Conservation (phyloP, 2,888 invertebrate genomes). For the Strigamia maritima region DNA sequence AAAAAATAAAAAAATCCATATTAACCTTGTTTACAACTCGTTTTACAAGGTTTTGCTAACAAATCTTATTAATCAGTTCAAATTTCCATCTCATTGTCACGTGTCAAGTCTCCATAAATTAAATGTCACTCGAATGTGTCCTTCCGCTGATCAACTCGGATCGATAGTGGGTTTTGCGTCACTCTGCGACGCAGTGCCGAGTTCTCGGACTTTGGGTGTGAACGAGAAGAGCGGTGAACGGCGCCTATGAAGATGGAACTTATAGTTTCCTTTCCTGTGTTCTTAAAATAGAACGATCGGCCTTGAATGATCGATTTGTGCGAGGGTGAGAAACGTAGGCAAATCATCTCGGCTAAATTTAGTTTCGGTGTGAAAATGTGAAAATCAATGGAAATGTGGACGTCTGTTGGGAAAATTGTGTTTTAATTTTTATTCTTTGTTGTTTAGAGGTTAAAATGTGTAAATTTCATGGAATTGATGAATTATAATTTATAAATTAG, state of each 20-base stretch:
- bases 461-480: too few relatives aligned
- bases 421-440: too few relatives aligned
- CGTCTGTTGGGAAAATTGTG: too few relatives aligned
- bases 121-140: neutral
- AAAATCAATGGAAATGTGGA: too few relatives aligned
- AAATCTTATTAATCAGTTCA: too few relatives aligned
- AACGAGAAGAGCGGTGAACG: neutral
- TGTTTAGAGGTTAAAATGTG: too few relatives aligned
- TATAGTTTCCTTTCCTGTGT: neutral
- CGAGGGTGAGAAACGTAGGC: neutral
- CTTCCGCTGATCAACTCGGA: neutral
- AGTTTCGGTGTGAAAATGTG: too few relatives aligned
- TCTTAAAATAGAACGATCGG: neutral
- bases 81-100: neutral
- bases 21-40: too few relatives aligned
- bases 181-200: neutral
- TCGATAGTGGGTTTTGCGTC: neutral
- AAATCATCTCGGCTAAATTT: too few relatives aligned
- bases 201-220: neutral
- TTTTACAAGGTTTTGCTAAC: too few relatives aligned
- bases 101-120: neutral
- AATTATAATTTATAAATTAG: too few relatives aligned
- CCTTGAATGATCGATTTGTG: constrained; percentile 1
- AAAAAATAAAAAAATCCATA: too few relatives aligned
- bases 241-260: neutral